Conservation (phyloP, 2,888 invertebrate genomes). For the Drosophila paramelanica region DNA sequence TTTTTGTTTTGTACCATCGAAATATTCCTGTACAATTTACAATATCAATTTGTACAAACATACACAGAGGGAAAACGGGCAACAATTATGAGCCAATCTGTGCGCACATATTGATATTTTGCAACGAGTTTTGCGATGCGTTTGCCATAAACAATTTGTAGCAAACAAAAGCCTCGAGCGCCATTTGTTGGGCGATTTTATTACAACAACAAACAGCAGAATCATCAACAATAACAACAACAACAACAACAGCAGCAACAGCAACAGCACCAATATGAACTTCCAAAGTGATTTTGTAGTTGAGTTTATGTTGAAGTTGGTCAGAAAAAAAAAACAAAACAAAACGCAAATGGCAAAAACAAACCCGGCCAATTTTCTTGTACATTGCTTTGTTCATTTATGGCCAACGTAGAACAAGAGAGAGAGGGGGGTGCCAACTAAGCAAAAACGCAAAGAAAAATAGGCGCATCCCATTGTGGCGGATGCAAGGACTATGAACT, state of each 20-base stretch:
- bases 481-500: slow-evolving; percentile 19
- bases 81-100: slow-evolving; percentile 56
- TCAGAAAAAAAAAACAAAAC: slow-evolving; percentile 4
- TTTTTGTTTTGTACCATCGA: slow-evolving; percentile 10
- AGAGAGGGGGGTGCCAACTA: not conserved
- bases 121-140: slow-evolving; percentile 24
- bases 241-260: slow-evolving; percentile 15
- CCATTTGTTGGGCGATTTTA: slow-evolving; percentile 66
- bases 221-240: not conserved
- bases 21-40: slow-evolving; percentile 23
- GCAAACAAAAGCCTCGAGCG: slow-evolving; percentile 53
- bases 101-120: slow-evolving; percentile 32
- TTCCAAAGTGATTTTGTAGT: slow-evolving; percentile 64
- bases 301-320: slow-evolving; percentile 61
- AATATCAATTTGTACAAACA: slow-evolving; percentile 21
- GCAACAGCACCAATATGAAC: slow-evolving; percentile 6
- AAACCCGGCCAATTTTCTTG: slow-evolving; percentile 33
- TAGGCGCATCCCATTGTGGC: slow-evolving; percentile 28
- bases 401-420: not conserved
- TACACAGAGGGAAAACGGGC: slow-evolving; percentile 5
- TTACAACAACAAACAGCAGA: slow-evolving; percentile 28
- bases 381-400: slow-evolving; percentile 35
- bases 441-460: slow-evolving; percentile 4
- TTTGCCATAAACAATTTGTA: slow-evolving; percentile 62
- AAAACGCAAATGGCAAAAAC: slow-evolving; percentile 13